Conservation (phyloP, 2,797 vertebrate species). For the Pseudomugil gertrudae region DNA sequence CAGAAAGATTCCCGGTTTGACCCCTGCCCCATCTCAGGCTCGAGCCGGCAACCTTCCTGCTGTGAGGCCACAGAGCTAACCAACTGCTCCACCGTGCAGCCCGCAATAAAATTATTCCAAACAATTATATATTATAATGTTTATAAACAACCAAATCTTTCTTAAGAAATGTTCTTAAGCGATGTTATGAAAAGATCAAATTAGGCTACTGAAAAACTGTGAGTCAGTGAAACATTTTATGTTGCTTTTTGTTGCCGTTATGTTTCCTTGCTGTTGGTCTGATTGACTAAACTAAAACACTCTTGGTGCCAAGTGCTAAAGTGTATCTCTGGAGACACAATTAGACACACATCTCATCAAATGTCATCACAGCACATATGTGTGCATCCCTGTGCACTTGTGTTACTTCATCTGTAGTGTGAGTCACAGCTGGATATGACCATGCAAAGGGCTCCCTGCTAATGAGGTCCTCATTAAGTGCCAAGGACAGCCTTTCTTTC, state of each 20-base stretch:
- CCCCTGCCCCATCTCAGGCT: no score
- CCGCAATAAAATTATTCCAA: neutral
- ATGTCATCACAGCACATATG: slow-evolving; percentile 56
- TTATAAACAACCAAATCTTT: no score
- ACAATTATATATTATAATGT: neutral
- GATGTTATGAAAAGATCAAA: slow-evolving; percentile 6
- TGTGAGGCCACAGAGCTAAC: no score
- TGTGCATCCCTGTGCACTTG: slow-evolving; percentile 10
- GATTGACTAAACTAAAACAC: slow-evolving; percentile 30
- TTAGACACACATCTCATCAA: slow-evolving; percentile 66
- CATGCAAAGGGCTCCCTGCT: slow-evolving; percentile 44
- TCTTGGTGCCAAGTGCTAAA: slow-evolving; percentile 33
- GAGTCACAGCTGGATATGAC: slow-evolving; percentile 46
- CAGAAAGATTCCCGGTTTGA: no score
- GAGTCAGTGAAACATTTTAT: neutral
- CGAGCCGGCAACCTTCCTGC: no score
- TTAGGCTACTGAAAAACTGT: neutral
- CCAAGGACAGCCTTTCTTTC: slow-evolving; percentile 34
- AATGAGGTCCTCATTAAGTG: slow-evolving; percentile 72
- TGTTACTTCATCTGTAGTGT: slow-evolving; percentile 23
- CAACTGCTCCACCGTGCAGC: no score
- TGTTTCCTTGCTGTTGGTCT: slow-evolving; percentile 47
- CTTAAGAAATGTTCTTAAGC: no score
- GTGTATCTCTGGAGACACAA: slow-evolving; percentile 68
- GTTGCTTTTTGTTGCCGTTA: slow-evolving; percentile 13